phyloP scores from a whole-genome alignment of 2,888 invertebrate species.

The Lepidochrysops patricia region DNA sequence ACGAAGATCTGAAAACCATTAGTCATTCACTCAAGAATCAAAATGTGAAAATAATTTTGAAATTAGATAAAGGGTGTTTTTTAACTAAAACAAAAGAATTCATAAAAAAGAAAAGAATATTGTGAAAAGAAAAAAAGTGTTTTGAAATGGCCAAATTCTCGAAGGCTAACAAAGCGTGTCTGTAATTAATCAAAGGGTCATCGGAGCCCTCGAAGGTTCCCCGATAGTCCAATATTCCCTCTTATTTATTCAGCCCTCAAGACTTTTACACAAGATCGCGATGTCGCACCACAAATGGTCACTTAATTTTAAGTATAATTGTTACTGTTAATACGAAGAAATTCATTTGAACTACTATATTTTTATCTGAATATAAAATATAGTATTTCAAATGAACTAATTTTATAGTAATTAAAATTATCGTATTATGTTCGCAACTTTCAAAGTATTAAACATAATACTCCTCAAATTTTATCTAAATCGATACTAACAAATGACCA shows the following conservation, averaged over 20 bases:
- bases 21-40: neutral
- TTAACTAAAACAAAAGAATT: neutral
- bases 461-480: too few species aligned
- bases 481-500: too few species aligned
- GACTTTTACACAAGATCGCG: neutral
- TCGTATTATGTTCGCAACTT: too few species aligned
- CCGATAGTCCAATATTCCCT: conserved; percentile 58
- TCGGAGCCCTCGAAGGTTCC: conserved; percentile 52
- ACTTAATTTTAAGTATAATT: too few species aligned
- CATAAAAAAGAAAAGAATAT: neutral
- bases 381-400: too few species aligned
- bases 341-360: too few species aligned
- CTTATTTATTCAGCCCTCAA: conserved; percentile 47
- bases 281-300: neutral
- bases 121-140: neutral
- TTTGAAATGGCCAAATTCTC: conserved; percentile 19
- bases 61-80: neutral
- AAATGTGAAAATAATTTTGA: neutral
- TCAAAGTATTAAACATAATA: too few species aligned
- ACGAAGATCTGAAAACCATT: too few species aligned
- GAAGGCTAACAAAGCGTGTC: conserved; percentile 36
- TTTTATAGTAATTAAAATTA: too few species aligned
- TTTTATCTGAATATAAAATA: too few species aligned
- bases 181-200: conserved; percentile 61
- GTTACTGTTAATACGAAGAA: too few species aligned